Conservation (phyloP, 2,888 invertebrate species). For the Drosophila koepferae region DNA sequence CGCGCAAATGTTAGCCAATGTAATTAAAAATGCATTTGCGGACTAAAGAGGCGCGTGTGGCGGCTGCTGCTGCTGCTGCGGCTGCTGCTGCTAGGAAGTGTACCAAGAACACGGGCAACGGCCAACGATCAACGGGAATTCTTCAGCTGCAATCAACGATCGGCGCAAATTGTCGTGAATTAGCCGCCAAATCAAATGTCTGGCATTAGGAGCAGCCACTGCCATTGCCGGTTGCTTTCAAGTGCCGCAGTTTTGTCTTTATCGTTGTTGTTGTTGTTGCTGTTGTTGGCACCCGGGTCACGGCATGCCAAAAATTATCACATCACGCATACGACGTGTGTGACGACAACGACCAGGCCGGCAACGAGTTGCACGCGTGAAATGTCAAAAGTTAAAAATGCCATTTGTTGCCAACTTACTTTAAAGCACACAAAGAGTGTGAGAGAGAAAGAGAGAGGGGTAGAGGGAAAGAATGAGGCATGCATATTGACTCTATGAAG, state of each 20-base stretch:
- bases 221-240: constrained; percentile 53
- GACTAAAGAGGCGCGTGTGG: constrained; percentile 65
- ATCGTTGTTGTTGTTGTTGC: not conserved
- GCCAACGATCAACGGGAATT: constrained; percentile 30
- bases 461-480: not conserved
- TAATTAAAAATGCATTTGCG: constrained; percentile 78
- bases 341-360: constrained; percentile 30
- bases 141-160: constrained; percentile 56
- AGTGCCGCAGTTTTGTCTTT: constrained; percentile 49
- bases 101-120: constrained; percentile 24
- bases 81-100: constrained; percentile 29
- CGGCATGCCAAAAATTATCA: constrained; percentile 75
- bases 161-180: constrained; percentile 76
- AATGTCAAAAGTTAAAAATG: constrained; percentile 80
- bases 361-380: constrained; percentile 69
- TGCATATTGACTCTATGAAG: not conserved
- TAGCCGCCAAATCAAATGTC: constrained; percentile 62
- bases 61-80: constrained; percentile 26
- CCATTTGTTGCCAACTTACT: constrained; percentile 60
- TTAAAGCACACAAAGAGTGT: constrained; percentile 1
- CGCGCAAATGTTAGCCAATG: constrained; percentile 74
- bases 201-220: constrained; percentile 61
- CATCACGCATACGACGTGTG: constrained; percentile 80
- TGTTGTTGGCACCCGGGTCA: constrained; percentile 38
- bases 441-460: not conserved